A percentile compares a stretch with the other conserved stretches of the same genome.
Evolutionary conservation across 2,888 invertebrate species (phyloP).

Genomic region (Itoplectis maculator): DNA sequence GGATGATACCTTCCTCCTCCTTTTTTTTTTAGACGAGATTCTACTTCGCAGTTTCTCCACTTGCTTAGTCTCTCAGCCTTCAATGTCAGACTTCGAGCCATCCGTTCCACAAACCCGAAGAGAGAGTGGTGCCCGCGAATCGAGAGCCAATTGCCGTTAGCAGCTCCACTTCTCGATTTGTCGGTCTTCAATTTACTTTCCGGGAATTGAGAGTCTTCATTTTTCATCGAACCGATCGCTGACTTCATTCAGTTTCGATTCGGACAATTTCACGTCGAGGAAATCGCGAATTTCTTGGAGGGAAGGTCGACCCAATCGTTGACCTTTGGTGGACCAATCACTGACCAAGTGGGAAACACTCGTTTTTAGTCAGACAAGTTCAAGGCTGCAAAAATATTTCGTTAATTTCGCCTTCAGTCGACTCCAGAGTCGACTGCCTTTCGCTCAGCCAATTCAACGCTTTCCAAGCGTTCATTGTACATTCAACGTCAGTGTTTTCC

Average conservation of each 20-base stretch:
- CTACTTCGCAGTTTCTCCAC: conserved; percentile 52
- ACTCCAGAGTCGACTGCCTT: too few species aligned
- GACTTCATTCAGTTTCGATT: too few species aligned
- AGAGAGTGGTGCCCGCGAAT: conserved; percentile 18
- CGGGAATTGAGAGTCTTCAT: background rate
- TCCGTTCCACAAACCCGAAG: conserved; percentile 50
- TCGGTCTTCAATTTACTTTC: background rate
- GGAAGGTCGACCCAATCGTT: too few species aligned
- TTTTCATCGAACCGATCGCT: background rate
- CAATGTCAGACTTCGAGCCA: conserved; percentile 47
- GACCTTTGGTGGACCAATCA: too few species aligned
- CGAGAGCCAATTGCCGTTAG: conserved; percentile 47
- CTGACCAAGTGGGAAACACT: too few species aligned
- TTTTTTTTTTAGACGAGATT: conserved; percentile 52
- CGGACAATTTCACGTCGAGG: too few species aligned
- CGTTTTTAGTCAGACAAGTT: background rate
- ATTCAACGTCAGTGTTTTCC: too few species aligned
- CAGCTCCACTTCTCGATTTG: conserved; percentile 18
- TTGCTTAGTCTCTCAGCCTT: conserved; percentile 49
- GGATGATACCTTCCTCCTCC: too few species aligned
- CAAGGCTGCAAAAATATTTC: background rate
- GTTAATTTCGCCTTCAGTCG: background rate
- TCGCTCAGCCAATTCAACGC: too few species aligned
- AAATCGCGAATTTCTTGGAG: too few species aligned
- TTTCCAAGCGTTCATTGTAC: too few species aligned